Conservation (phyloP, 2,888 invertebrate species). For the Acrobasis repandana region DNA sequence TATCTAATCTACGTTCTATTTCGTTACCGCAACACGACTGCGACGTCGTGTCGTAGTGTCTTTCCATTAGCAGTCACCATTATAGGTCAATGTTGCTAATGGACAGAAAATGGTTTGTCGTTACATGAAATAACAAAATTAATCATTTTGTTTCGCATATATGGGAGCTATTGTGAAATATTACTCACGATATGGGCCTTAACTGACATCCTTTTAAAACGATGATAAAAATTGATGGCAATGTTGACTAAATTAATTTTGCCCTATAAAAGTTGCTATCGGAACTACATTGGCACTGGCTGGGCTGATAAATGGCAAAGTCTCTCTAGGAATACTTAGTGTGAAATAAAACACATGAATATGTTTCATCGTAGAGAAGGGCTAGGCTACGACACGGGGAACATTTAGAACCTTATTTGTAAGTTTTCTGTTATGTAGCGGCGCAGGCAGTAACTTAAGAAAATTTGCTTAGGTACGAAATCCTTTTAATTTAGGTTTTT, state of each 20-base stretch:
- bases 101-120: constrained; percentile 16
- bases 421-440: too few species aligned
- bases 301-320: background rate
- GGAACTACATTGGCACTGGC: background rate
- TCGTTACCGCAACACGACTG: background rate
- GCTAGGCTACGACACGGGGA: too few species aligned
- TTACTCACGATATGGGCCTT: constrained; percentile 1
- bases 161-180: constrained; percentile 3
- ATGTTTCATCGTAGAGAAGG: too few species aligned
- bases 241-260: background rate
- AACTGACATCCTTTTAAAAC: constrained; percentile 9
- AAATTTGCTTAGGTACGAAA: too few species aligned
- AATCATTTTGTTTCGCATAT: background rate
- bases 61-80: constrained; percentile 3
- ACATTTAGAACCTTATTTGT: too few species aligned
- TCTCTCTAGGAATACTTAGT: background rate
- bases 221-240: constrained; percentile 3
- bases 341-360: too few species aligned
- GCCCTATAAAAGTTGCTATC: constrained; percentile 2
- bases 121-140: background rate
- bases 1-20: background rate
- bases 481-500: too few species aligned
- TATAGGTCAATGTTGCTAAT: constrained; percentile 15
- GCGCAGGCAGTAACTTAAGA: too few species aligned
- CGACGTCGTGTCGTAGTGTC: background rate